A percentile compares a stretch with the other conserved stretches of the same genome.
Evolutionary conservation across 2,888 invertebrate species (phyloP).

Genomic region (Timema cristinae): DNA sequence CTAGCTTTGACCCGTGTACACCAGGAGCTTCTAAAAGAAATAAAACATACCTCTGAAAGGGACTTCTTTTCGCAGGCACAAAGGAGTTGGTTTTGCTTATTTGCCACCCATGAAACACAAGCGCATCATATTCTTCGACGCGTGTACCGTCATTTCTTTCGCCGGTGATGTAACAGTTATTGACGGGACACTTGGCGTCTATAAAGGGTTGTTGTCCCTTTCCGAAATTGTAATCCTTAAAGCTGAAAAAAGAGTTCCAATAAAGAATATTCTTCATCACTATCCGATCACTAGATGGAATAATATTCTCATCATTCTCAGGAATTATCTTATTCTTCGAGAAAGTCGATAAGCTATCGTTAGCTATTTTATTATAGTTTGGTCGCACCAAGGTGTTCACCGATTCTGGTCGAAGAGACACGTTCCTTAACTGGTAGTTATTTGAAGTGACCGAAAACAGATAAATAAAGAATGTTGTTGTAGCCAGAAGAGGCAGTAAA

Average conservation of each 20-base stretch:
- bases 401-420: too few species aligned
- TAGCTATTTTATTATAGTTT: too few species aligned
- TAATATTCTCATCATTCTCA: too few species aligned
- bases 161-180: slow-evolving; percentile 45
- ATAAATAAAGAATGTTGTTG: too few species aligned
- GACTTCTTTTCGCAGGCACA: slow-evolving; percentile 42
- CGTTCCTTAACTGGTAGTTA: too few species aligned
- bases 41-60: slow-evolving; percentile 51
- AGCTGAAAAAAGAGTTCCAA: slow-evolving; percentile 42
- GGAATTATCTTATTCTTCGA: too few species aligned
- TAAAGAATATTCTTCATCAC: slow-evolving; percentile 33
- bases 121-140: slow-evolving; percentile 48
- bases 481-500: too few species aligned
- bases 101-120: slow-evolving; percentile 47
- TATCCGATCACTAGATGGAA: too few species aligned
- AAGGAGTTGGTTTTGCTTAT: slow-evolving; percentile 39
- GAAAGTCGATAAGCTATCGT: too few species aligned
- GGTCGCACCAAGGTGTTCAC: too few species aligned
- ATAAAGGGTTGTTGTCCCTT: slow-evolving; percentile 33
- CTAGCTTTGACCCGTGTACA: slow-evolving; percentile 33
- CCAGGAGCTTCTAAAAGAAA: slow-evolving; percentile 48
- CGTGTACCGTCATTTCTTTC: slow-evolving; percentile 34
- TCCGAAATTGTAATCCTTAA: slow-evolving; percentile 37
- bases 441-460: too few species aligned
- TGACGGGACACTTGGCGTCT: slow-evolving; percentile 42